A percentile compares a stretch with the other conserved stretches of the same genome.
Conservation (phyloP, 2,797 vertebrate species). For the Ateles fusciceps region DNA sequence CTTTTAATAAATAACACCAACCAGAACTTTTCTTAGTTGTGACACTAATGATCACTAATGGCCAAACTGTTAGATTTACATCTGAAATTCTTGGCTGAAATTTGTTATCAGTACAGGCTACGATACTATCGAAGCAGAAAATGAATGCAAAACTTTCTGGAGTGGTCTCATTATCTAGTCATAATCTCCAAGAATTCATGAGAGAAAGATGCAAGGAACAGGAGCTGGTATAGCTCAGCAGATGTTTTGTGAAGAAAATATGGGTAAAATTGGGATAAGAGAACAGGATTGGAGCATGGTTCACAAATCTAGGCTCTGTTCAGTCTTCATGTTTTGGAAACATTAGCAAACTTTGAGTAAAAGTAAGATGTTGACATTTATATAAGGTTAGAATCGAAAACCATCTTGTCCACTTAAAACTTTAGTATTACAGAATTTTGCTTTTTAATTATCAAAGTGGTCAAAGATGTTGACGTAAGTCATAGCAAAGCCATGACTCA, state of each 20-base stretch:
- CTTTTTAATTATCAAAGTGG: slow-evolving; percentile 39
- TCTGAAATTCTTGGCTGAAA: slow-evolving; percentile 71
- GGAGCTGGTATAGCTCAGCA: background rate
- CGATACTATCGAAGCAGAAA: slow-evolving; percentile 29
- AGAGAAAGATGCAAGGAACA: background rate
- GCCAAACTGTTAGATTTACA: slow-evolving; percentile 69
- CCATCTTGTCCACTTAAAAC: background rate
- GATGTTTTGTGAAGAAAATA: background rate
- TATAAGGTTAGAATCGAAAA: background rate
- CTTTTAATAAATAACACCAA: slow-evolving; percentile 77
- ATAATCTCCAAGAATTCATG: slow-evolving; percentile 38
- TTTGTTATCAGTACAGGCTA: slow-evolving; percentile 32
- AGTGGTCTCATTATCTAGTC: slow-evolving; percentile 37
- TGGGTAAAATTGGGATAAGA: background rate
- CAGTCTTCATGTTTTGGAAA: slow-evolving; percentile 10
- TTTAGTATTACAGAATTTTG: background rate
- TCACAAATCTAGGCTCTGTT: background rate
- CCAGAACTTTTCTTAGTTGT: slow-evolving; percentile 66
- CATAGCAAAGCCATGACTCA: slow-evolving; percentile 20
- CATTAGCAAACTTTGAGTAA: background rate
- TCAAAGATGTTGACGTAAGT: background rate
- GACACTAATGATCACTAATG: slow-evolving; percentile 78
- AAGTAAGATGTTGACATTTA: background rate
- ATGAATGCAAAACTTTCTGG: slow-evolving; percentile 27
- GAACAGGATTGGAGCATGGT: background rate